Evolutionary conservation across 2,113 vertebrate species (phyloP), one percentile per base, ranked within the genome.

Genomic region (Thalassarche chlororhynchos): DNA sequence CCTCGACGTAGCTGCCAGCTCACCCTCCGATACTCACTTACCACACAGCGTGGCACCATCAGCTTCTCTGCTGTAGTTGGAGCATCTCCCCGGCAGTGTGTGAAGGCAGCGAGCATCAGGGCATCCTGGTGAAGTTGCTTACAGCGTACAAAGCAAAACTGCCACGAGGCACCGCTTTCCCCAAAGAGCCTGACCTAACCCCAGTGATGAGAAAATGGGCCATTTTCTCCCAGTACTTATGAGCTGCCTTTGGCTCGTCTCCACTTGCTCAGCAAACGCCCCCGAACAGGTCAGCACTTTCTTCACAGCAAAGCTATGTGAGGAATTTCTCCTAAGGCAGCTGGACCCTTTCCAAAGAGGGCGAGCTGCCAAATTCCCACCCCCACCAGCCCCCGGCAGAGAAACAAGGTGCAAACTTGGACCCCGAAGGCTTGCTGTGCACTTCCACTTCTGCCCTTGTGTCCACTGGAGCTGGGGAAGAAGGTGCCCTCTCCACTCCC

Each of bases 291-390:
- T 97, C 97, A 97, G 96, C 97, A 93, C 74, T 96, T 96, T 93
- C 72, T 96, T 93, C 89, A 93, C 69, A 71, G 81, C 87, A 87
- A 84, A 96, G 57, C 65, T 97, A 97, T 96, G 96, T 14, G 8
- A 95, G 77, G 96, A 96, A 97, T 96, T 96, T 89, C 87, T 95
- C 94, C 91, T 82, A 34, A 96, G 89, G 97, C 96, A 94, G 84
- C 58, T 96, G 87, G 74, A 90, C 52, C 47, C 44, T 93, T 82
- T 96, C 94, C 97, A 96, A 82, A 82, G 89, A 58, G n/a, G 20
- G 52, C 4, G 4, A 93, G 57, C 69, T 64, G 89, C 81, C 77
- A 92, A 71, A 79, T 89, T 80, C 62, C 47, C 75, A 20, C 55
- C 25, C n/a, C 8, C 31, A 38, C 13, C 29, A 51, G 4, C 49